Evolutionary conservation across 30 jellyfish, hydroid and myxozoan species (phyloP).

Genomic region (Morbakka virulenta): DNA sequence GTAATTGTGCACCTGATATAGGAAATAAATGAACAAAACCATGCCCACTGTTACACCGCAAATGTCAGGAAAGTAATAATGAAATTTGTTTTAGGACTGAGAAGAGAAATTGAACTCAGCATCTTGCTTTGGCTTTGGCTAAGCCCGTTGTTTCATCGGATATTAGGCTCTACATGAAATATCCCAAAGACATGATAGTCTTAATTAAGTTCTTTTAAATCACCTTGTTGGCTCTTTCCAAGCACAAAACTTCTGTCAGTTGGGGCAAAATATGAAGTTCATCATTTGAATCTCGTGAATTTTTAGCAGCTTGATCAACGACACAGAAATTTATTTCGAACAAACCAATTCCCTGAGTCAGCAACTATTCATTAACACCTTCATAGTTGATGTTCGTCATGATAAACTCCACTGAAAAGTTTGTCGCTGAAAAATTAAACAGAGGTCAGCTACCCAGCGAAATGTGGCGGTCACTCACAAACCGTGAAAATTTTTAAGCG

Average conservation of each 20-base stretch:
- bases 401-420: not conserved
- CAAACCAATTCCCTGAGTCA: not conserved
- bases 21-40: too few relatives aligned
- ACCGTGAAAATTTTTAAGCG: not conserved
- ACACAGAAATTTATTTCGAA: not conserved
- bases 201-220: not conserved
- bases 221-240: constrained; percentile 1
- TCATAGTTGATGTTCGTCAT: not conserved
- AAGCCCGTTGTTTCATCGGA: not conserved
- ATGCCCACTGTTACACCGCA: too few relatives aligned
- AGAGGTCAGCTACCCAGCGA: not conserved
- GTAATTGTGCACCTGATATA: not conserved
- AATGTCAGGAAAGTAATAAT: too few relatives aligned
- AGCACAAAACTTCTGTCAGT: not conserved
- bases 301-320: not conserved
- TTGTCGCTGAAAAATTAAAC: not conserved
- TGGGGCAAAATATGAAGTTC: not conserved
- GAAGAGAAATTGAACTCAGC: not conserved
- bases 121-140: not conserved
- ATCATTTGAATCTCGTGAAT: not conserved
- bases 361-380: not conserved
- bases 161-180: not conserved
- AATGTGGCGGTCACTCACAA: not conserved
- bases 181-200: not conserved
- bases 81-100: too few relatives aligned